These are phyloP conservation scores for Caenorhabditis tropicalis DNA, from an alignment of 1,140 invertebrate species.

Conservation along the genomic window DNA sequence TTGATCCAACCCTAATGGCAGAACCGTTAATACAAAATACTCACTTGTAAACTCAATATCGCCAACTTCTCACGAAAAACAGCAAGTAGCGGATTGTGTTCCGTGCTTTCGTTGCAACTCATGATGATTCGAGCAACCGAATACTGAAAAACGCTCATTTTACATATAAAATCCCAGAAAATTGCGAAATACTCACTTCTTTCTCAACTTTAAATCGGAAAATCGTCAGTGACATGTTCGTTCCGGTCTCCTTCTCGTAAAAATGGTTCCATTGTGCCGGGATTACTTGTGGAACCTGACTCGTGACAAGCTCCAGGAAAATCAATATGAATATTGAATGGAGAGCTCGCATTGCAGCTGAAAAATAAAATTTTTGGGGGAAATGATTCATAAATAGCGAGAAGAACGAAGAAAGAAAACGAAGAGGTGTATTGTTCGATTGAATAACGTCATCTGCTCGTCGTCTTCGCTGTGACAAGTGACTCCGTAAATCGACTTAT, in stretches of 20 bases:
- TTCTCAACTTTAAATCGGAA: not conserved
- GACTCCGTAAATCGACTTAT: too few relatives aligned
- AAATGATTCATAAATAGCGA: not conserved
- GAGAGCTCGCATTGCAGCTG: not conserved
- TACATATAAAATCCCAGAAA: too few relatives aligned
- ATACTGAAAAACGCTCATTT: not conserved
- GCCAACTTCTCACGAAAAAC: slow-evolving; percentile 17
- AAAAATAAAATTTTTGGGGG: not conserved
- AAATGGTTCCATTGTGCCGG: not conserved
- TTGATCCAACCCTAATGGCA: too few relatives aligned
- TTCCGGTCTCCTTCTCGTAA: not conserved
- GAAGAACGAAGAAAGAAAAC: too few relatives aligned
- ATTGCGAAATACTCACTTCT: not conserved
- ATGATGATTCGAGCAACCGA: slow-evolving; percentile 1
- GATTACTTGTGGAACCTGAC: not conserved
- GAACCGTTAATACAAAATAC: not conserved
- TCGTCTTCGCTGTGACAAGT: too few relatives aligned
- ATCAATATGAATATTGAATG: not conserved
- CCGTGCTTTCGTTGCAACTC: slow-evolving; percentile 20
- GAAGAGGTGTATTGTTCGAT: too few relatives aligned
- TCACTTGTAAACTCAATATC: not conserved
- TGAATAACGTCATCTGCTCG: too few relatives aligned
- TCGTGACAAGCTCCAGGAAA: not conserved
- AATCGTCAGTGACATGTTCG: not conserved
- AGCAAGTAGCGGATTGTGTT: not conserved